Evolutionary conservation across 2,888 invertebrate species (phyloP).

Genomic region (Dicyrtoma fusca): DNA sequence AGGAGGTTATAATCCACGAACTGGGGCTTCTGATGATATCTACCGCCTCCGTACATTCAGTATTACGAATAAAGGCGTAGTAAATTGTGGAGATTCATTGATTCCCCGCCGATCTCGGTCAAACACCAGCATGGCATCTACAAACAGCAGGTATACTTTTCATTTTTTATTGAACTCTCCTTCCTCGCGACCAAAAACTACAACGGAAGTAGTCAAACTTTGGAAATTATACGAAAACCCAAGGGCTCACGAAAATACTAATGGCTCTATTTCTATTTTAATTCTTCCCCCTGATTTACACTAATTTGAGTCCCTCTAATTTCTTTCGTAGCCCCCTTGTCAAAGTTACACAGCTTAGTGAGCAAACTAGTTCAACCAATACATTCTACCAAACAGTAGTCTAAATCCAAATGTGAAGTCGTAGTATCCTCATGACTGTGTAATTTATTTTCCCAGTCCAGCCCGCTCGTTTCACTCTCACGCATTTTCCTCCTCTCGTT

Average conservation of each 20-base stretch:
- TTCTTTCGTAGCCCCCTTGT: too few relatives aligned
- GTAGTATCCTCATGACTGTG: too few relatives aligned
- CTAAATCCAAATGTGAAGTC: too few relatives aligned
- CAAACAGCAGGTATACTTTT: constrained; percentile 72
- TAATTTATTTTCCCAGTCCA: too few relatives aligned
- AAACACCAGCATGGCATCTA: constrained; percentile 85
- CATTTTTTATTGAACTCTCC: background rate
- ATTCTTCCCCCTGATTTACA: too few relatives aligned
- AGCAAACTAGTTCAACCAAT: too few relatives aligned
- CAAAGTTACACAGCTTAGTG: too few relatives aligned
- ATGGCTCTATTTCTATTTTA: background rate
- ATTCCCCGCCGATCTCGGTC: constrained; percentile 81
- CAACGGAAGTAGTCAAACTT: too few relatives aligned
- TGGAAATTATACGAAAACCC: background rate
- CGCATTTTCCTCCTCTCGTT: background rate
- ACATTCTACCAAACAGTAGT: too few relatives aligned
- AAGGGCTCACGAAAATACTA: background rate
- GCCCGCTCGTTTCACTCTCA: background rate
- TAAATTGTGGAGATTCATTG: constrained; percentile 87
- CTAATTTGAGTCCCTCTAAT: too few relatives aligned
- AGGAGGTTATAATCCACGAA: constrained; percentile 80
- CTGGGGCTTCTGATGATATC: constrained; percentile 72
- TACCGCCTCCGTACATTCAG: constrained; percentile 83
- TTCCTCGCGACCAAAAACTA: too few relatives aligned
- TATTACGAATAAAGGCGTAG: constrained; percentile 84